Evolutionary conservation across 2,888 invertebrate species (phyloP), one percentile per base, ranked within the genome.

Genomic region (Callimorpha dominula): DNA sequence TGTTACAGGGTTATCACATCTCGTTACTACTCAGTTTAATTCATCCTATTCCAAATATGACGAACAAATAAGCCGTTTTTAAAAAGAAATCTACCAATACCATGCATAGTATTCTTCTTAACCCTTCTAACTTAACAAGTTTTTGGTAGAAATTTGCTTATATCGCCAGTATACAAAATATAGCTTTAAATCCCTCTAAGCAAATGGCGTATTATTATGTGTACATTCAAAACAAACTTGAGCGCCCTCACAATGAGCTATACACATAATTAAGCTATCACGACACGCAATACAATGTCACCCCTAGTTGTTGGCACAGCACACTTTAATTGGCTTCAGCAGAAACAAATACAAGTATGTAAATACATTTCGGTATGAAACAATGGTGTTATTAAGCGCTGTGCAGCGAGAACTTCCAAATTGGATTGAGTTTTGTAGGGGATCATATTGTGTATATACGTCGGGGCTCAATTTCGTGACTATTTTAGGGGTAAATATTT

Each of bases 211-310:
- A 69, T 63, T 68, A 50, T 50, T 52, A 63, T 49, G 63, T 63
- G 40, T 72, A 42, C 31, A 46, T n/a, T 49, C 49, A 50, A 50
- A 20, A 12, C 43, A 67, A 54, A 57, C 31, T 57, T 42, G 20
- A 40, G 5, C 43, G n/a, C 14, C n/a, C 49, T 65, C n/a, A 65
- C 7, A 50, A 52, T 65, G n/a, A 70, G 67, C 64, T 42, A 54
- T 42, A 54, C 52, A 43, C 43, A 73, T 71, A 73, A 71, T 75
- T 70, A 73, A 75, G 70, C 72, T 65, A 73, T 68, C 72, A 72
- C 11, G 62, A 62, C 64, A 73, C 74, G 54, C 31, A 50, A 52
- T 68, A 74, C 70, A 69, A 71, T 46, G 57, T 50, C 69, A 70
- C 62, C 65, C 73, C 31, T 62, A 72, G 52, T 70, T 42, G 68